phyloP scores from a whole-genome alignment of 1,140 invertebrate species.

The Melanaphis sacchari region DNA sequence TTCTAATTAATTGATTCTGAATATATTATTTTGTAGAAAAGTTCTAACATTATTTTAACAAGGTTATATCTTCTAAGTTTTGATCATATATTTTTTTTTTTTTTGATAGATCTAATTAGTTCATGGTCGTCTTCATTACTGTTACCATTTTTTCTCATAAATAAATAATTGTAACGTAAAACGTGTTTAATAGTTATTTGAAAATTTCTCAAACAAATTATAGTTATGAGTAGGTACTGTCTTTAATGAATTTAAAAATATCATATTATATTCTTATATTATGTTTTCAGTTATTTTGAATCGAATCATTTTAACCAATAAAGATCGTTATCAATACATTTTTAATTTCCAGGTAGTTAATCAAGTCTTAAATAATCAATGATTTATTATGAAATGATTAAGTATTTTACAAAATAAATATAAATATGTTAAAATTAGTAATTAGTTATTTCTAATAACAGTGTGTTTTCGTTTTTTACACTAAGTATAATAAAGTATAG shows the following conservation, averaged over 20 bases:
- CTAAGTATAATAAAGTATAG: neutral
- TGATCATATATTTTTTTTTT: neutral
- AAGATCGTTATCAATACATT: neutral
- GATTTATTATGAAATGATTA: neutral
- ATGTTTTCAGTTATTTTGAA: neutral
- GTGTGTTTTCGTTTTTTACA: neutral
- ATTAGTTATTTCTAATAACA: neutral
- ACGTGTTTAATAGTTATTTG: neutral
- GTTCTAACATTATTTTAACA: slow-evolving; percentile 15
- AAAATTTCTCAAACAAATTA: neutral
- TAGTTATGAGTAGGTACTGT: neutral
- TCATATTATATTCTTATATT: neutral
- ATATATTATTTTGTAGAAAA: slow-evolving; percentile 30
- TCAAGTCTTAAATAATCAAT: neutral
- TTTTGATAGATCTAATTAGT: slow-evolving; percentile 15
- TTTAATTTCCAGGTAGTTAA: neutral
- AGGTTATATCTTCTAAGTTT: neutral
- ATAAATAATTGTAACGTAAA: slow-evolving; percentile 10
- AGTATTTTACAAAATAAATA: too few species aligned
- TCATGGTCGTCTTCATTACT: slow-evolving; percentile 34
- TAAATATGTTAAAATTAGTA: too few species aligned
- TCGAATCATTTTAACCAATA: neutral
- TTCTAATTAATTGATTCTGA: slow-evolving; percentile 13
- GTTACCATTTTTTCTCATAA: slow-evolving; percentile 16
- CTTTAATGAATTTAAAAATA: neutral